Conservation (phyloP, 2,888 invertebrate species). For the Drosophila differens region DNA sequence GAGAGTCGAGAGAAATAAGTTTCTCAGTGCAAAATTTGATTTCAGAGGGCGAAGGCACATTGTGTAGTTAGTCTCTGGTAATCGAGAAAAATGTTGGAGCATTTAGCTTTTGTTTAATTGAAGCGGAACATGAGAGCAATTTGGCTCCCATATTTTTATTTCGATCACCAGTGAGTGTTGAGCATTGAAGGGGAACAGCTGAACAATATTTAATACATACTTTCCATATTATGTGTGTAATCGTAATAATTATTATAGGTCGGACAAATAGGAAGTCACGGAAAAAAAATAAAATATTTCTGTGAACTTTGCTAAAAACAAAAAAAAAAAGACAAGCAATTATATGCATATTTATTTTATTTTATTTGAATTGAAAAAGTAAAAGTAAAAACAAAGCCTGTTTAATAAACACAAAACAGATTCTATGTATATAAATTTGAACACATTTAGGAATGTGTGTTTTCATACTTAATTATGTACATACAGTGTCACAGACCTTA, state of each 20-base stretch:
- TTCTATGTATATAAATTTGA: not conserved
- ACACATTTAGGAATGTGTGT: not conserved
- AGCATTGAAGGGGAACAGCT: slow-evolving; percentile 9
- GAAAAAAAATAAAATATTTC: not conserved
- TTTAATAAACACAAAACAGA: not conserved
- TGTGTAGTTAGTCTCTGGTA: not conserved
- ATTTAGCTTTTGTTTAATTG: slow-evolving; percentile 36
- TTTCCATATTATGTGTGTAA: not conserved
- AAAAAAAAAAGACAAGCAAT: not conserved
- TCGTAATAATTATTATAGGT: not conserved
- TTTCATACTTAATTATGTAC: not conserved
- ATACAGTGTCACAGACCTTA: too few species aligned
- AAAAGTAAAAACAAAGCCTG: not conserved
- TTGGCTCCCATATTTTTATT: slow-evolving; percentile 16
- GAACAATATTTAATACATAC: not conserved
- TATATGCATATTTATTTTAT: not conserved
- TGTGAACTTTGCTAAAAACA: not conserved
- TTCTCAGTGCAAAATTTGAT: slow-evolving; percentile 36
- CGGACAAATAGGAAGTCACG: not conserved
- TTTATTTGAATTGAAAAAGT: not conserved
- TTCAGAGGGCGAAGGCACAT: slow-evolving; percentile 29
- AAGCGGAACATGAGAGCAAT: slow-evolving; percentile 30
- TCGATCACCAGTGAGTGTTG: slow-evolving; percentile 27
- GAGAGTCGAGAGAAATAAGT: slow-evolving; percentile 11
- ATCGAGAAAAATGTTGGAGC: slow-evolving; percentile 27